phyloP scores from a whole-genome alignment of 2,113 vertebrate genomes.

The Ammodramus savannarum region DNA sequence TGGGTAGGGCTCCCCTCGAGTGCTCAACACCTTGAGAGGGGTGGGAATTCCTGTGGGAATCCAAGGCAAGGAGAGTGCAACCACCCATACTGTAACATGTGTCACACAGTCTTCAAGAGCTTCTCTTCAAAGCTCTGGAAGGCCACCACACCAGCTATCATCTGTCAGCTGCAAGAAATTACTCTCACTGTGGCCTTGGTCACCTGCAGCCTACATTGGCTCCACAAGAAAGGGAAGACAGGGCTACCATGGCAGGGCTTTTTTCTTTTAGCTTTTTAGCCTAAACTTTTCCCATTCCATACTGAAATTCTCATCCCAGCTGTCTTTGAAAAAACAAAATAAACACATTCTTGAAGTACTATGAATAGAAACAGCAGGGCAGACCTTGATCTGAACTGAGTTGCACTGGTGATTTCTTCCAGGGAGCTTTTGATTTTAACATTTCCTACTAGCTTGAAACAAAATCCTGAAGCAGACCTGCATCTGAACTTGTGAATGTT shows the following conservation, averaged over 20 bases:
- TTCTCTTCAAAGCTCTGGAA: background rate
- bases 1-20: background rate
- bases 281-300: background rate
- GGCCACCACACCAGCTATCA: background rate
- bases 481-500: background rate
- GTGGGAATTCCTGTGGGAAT: background rate
- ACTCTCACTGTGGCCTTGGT: background rate
- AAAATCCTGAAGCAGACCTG: background rate
- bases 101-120: background rate
- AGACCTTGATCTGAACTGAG: conserved; percentile 25
- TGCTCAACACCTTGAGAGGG: background rate
- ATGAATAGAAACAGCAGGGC: background rate
- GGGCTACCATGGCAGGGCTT: background rate
- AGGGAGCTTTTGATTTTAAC: background rate
- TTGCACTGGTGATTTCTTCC: background rate
- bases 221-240: background rate
- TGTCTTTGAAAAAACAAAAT: background rate
- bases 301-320: background rate
- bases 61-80: background rate
- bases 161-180: background rate
- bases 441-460: background rate
- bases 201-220: background rate
- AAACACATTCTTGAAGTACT: background rate
- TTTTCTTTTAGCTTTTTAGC: background rate
- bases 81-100: background rate